Evolutionary conservation across 2,888 invertebrate species (phyloP), one percentile per base, ranked within the genome.

Genomic region (Sabatieria punctata): DNA sequence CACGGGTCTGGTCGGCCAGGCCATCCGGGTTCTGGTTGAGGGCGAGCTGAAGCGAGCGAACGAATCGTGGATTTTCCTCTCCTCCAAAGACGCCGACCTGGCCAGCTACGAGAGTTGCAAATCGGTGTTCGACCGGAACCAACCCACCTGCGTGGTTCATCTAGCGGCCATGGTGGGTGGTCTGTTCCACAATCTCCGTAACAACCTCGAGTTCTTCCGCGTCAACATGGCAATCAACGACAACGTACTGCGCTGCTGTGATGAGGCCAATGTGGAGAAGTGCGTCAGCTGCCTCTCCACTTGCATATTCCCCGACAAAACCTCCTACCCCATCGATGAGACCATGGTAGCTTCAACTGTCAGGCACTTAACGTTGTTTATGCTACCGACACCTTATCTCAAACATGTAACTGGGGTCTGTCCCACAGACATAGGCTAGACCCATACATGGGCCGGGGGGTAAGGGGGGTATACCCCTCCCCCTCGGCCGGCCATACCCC

Each of bases 131-230:
- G 76, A 77, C 25, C 79, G 76, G 61, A 68, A 83, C 55, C 76
- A 76, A 57, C 95, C 95, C 0, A 91, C 89, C 0, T 85, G 91
- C 74, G 89, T 97, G 1, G 81, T 97, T 53, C 95, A 97, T 68
- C 72, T 99, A 61, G 97, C 97, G 3, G 97, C 97, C 0, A 86
- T 86, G 83, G 97, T 99, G 46, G 97, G 97, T 15, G 97, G 97
- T 0, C 73, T 97, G 1, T 99, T 86, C 65, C 79, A 84, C 63
- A 97, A 99, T 65, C 83, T 97, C 80, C 76, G 79, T 48, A 82
- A 89, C 63, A 97, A 97, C 70, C 74, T 95, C 60, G 88, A 91
- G 57, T 97, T 97, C 68, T 77, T 89, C 74, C 57, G 73, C 46
- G 60, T 59, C 49, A 95, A 95, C 68, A 74, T 86, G 66, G 76